Evolutionary conservation across 2,113 vertebrate species (phyloP), one percentile per base, ranked within the genome.

Genomic region (Nymphicus hollandicus): DNA sequence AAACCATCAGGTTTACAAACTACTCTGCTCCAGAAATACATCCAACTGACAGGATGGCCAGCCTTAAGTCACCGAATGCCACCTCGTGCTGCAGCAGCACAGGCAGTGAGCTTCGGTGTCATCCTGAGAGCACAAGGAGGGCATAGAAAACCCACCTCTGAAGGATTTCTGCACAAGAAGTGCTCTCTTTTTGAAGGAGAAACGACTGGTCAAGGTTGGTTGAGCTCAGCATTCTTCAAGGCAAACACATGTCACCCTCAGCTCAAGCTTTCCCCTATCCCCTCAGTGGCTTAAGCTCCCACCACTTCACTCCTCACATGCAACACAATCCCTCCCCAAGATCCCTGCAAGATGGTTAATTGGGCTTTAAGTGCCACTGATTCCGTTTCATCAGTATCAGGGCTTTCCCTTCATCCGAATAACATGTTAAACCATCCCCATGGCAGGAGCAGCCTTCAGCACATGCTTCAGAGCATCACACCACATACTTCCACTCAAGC

Each of bases 401-500:
- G 35, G 47, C 22, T 37, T 33, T 31, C 61, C 56, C 35, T 58
- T 31, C 2, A 29, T 37, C 43, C 63, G 53, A 61, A 41, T 18
- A 49, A 63, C 50, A 66, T 1, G 9, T 25, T 50, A 41, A 53
- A 23, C 2, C 46, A 41, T 5, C 12, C 65, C 63, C 20, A 4
- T 6, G 2, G 58, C 31, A 65, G 70, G 5, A 88, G 29, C 39
- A 39, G 13, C 73, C 28, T 6, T 13, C 79, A 69, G 33, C n/a
- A 53, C 56, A 19, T 6, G 39, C 49, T 11, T 35, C 65, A 2
- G 10, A 9, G 9, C 18, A 27, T 4, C 64, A 10, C 71, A 82
- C 52, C 39, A 46, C 81, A 35, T 64, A 94, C 95, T 96, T 76
- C 96, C 98, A 95, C 97, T 97, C 91, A 65, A 82, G 46, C 50